Evolutionary conservation across 2,888 invertebrate genomes (phyloP).

Genomic region (Stratiomys singularior): DNA sequence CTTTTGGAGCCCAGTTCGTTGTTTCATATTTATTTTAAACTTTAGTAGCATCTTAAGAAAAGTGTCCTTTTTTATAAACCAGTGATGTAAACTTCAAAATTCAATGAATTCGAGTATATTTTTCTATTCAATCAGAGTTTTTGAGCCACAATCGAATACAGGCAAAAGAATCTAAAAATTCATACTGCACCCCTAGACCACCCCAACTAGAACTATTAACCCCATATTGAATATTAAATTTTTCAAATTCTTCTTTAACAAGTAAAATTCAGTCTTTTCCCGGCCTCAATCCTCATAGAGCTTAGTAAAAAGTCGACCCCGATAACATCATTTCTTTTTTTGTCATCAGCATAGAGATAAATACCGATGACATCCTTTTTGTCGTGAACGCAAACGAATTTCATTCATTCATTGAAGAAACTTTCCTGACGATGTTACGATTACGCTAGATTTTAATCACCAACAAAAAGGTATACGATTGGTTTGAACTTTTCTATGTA

Average conservation of each 20-base stretch:
- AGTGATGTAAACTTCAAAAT: too few species aligned
- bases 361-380: neutral
- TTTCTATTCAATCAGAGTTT: too few species aligned
- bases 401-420: neutral
- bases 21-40: too few species aligned
- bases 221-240: constrained; percentile 34
- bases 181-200: too few species aligned
- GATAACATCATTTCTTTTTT: neutral
- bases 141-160: too few species aligned
- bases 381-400: neutral
- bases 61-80: too few species aligned
- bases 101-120: too few species aligned
- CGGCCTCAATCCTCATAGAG: neutral
- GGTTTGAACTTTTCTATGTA: neutral
- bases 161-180: neutral
- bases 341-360: neutral
- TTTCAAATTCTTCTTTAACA: constrained; percentile 25
- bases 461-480: too few species aligned
- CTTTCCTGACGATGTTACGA: neutral
- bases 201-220: too few species aligned
- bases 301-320: neutral
- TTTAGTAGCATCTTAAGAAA: too few species aligned
- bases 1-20: too few species aligned
- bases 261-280: neutral
- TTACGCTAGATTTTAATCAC: too few species aligned